Evolutionary conservation across 2,888 invertebrate species (phyloP), one percentile per base, ranked within the genome.

Genomic region (Zele albiditarsus): DNA sequence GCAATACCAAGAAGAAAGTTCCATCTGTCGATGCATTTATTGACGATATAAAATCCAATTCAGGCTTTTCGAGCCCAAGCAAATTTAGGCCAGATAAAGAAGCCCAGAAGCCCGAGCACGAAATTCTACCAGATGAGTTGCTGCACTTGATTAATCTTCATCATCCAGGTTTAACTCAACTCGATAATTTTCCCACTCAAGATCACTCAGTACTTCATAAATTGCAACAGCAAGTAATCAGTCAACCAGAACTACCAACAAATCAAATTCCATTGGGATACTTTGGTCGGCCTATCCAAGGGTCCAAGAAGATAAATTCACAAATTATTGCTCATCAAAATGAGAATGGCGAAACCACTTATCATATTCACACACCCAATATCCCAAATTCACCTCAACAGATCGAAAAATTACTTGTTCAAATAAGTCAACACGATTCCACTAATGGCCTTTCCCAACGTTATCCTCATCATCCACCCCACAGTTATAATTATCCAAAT

Each of bases 331-430:
- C 87, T 2, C 87, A 87, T 69, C 86, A 86, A 79, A 83, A 86
- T 77, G 88, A 87, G 67, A 84, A 87, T 67, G 88, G 87, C 6
- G 87, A 88, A 65, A 88, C 87, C 0, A 88, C 86, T 0, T 88
- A 88, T 82, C 88, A 87, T 74, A 81, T 89, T 23, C 88, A 88
- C 71, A 82, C 88, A 8, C 80, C 87, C n/a, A 84, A 86, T 75
- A 80, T 88, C 67, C 87, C 87, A 0, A 86, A 77, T 68, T 84
- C 88, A 31, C 86, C 85, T 0, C 86, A 86, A 71, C 89, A 89
- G 75, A 86, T 89, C 68, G 87, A 90, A 71, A 87, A 90, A 76
- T 80, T 89, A 31, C 80, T 89, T 57, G 86, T 87, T 1, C 90
- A 89, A 74, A 86, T 90, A 49, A 84, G 84, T 23, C 86, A 88